phyloP scores from a whole-genome alignment of 2,888 invertebrate species.

The Tipula unca region DNA sequence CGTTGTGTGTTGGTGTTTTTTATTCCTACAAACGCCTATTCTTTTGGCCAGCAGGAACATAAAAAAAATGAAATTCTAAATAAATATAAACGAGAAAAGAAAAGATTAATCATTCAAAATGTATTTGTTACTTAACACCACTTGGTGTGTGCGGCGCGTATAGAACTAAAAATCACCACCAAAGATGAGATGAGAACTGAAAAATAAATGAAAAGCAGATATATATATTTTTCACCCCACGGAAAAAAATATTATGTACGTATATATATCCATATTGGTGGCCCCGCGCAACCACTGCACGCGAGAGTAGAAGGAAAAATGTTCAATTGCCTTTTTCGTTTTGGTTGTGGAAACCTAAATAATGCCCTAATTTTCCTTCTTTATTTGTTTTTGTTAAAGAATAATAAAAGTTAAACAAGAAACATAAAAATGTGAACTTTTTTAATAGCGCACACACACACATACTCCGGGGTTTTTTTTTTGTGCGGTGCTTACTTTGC shows the following conservation, averaged over 20 bases:
- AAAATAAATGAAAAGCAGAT: background rate
- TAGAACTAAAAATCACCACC: background rate
- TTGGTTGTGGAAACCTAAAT: background rate
- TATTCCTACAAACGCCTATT: background rate
- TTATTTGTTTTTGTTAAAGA: background rate
- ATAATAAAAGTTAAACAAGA: background rate
- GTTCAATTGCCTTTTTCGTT: background rate
- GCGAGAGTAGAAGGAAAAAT: background rate
- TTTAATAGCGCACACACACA: background rate
- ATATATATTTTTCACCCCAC: background rate
- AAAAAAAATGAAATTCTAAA: background rate
- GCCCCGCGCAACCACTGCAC: background rate
- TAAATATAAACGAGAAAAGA: background rate
- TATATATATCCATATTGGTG: background rate
- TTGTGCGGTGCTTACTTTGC: background rate
- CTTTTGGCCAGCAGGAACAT: background rate
- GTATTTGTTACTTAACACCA: background rate
- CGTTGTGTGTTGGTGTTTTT: background rate
- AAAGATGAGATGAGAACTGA: background rate
- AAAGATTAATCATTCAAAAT: background rate
- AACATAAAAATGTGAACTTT: background rate
- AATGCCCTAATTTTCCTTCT: background rate
- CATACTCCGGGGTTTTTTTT: background rate
- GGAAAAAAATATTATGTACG: background rate
- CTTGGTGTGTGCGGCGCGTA: background rate